These are phyloP conservation scores for Cebidichthys violaceus DNA, from an alignment of 2,113 vertebrate genomes.

Conservation along the genomic window DNA sequence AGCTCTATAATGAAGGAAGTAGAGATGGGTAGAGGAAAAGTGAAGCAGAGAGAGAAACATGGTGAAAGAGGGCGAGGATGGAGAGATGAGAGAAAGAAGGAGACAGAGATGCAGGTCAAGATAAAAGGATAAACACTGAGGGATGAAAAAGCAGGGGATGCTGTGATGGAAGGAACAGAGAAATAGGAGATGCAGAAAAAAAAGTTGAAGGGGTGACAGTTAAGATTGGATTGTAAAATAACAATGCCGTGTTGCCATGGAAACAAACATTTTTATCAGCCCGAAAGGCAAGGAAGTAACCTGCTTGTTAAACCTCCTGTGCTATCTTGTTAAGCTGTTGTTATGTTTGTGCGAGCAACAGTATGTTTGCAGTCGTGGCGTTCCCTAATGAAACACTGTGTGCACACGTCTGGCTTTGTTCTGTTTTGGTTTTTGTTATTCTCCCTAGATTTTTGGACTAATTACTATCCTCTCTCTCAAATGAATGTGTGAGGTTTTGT, in stretches of 20 bases:
- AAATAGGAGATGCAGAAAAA: constrained; percentile 53
- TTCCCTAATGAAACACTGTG: constrained; percentile 68
- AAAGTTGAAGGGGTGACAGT: constrained; percentile 71
- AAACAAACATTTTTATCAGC: constrained; percentile 76
- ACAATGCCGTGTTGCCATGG: constrained; percentile 77
- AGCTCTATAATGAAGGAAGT: constrained; percentile 80
- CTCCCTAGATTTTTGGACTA: constrained; percentile 40
- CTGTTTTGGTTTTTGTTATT: constrained; percentile 30
- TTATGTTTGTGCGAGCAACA: constrained; percentile 72
- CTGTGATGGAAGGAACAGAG: constrained; percentile 54
- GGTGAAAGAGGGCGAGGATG: constrained; percentile 22
- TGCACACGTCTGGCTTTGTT: constrained; percentile 52
- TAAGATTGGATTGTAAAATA: constrained; percentile 71
- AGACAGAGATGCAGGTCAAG: constrained; percentile 74
- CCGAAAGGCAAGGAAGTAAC: constrained; percentile 69
- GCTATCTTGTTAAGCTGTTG: constrained; percentile 78
- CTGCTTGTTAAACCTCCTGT: constrained; percentile 76
- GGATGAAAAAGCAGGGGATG: constrained; percentile 47
- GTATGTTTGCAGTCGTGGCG: constrained; percentile 48
- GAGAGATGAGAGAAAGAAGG: constrained; percentile 47
- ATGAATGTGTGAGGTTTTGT: constrained; percentile 22
- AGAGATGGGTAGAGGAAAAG: constrained; percentile 48
- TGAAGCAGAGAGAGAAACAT: constrained; percentile 32
- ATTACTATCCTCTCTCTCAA: constrained; percentile 34
- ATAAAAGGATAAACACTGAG: constrained; percentile 76